A percentile compares a stretch with the other conserved stretches of the same genome.
Evolutionary conservation across 1,140 invertebrate species (phyloP).

Genomic region (Charaxes varanes): DNA sequence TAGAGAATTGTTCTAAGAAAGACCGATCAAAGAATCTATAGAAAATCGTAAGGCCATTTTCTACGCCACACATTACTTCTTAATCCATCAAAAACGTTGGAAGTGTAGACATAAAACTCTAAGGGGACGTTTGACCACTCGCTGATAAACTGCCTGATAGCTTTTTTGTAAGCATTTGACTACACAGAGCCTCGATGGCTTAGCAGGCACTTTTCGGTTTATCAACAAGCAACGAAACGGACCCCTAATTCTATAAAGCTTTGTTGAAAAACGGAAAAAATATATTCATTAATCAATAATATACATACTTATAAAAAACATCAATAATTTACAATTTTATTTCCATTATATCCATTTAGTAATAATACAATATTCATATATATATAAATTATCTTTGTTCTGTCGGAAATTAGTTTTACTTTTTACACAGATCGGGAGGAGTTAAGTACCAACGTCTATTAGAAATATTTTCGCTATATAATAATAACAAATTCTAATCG

Average conservation of each 20-base stretch:
- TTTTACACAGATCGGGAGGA: slow-evolving; percentile 21
- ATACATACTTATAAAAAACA: slow-evolving; percentile 29
- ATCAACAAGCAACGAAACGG: no score
- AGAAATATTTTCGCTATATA: slow-evolving; percentile 30
- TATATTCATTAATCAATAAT: slow-evolving; percentile 20
- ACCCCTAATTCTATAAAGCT: slow-evolving; percentile 30
- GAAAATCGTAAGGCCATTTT: slow-evolving; percentile 41
- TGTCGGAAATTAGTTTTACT: slow-evolving; percentile 32
- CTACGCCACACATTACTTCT: slow-evolving; percentile 43
- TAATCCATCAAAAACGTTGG: slow-evolving; percentile 30
- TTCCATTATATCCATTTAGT: slow-evolving; percentile 38
- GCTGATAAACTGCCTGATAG: no score
- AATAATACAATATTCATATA: slow-evolving; percentile 18
- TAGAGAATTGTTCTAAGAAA: slow-evolving; percentile 10
- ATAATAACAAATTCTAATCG: slow-evolving; percentile 11
- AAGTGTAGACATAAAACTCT: slow-evolving; percentile 38
- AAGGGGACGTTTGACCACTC: no score
- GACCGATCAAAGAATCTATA: slow-evolving; percentile 14
- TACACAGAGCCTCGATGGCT: no score
- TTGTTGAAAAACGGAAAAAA: slow-evolving; percentile 21
- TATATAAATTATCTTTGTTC: slow-evolving; percentile 18
- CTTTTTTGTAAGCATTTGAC: no score
- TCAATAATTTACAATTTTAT: slow-evolving; percentile 23
- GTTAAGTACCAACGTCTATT: slow-evolving; percentile 58
- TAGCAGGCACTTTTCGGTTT: no score